These are phyloP conservation scores for Chauna torquata DNA, from an alignment of 2,113 vertebrate genomes.

Conservation along the genomic window DNA sequence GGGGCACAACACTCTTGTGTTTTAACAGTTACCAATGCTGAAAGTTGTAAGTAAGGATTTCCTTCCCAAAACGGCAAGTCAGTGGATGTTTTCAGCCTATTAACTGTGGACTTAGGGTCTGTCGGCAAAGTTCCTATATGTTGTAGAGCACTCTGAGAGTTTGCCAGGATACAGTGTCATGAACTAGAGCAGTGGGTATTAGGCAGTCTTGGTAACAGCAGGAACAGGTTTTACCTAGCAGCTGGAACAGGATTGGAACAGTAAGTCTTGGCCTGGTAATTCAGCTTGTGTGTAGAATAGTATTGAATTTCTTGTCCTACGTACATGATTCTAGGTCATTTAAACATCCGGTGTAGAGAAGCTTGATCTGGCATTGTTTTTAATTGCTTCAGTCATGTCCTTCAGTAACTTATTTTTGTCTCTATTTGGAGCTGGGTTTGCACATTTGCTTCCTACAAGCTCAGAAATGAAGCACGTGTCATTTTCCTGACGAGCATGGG, in stretches of 20 bases:
- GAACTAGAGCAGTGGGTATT: not conserved
- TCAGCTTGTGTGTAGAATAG: not conserved
- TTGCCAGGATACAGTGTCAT: fast-evolving
- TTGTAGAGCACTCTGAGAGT: not conserved
- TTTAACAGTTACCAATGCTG: not conserved
- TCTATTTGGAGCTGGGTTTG: not conserved
- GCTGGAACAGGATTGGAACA: not conserved
- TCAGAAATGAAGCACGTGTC: not conserved
- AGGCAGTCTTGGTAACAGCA: not conserved
- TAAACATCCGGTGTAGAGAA: not conserved
- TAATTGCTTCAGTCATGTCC: not conserved
- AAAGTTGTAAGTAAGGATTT: not conserved
- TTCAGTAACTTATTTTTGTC: not conserved
- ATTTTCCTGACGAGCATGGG: not conserved
- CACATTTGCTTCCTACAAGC: not conserved
- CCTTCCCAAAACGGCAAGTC: not conserved
- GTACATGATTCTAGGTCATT: not conserved
- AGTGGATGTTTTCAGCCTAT: not conserved
- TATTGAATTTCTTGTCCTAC: not conserved
- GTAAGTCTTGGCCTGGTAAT: not conserved
- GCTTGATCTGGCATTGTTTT: not conserved
- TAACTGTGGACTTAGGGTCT: not conserved
- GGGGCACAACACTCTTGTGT: fast-evolving
- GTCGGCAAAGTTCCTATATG: not conserved
- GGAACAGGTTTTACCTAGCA: not conserved